Percentiles rank a stretch among this genome's conserved stretches.
Conservation (phyloP, 1,140 invertebrate species). For the Mylabris phalerata region DNA sequence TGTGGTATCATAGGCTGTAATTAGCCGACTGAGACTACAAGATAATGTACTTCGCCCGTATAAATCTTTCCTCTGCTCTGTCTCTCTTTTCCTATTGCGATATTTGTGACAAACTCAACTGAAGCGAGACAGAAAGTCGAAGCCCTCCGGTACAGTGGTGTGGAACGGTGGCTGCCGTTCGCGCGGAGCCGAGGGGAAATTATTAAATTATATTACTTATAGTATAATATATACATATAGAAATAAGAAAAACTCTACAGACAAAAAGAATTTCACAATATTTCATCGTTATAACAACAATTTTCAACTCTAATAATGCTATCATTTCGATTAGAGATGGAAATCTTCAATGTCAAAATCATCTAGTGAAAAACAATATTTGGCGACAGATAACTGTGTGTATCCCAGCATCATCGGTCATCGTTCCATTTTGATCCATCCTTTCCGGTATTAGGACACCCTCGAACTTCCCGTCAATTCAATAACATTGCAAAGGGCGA, state of each 20-base stretch:
- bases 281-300: neutral
- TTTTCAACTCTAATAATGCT: neutral
- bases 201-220: constrained; percentile 30
- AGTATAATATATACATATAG: neutral
- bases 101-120: constrained; percentile 7
- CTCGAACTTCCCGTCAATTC: constrained; percentile 30
- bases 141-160: constrained; percentile 18
- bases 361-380: too few relatives aligned
- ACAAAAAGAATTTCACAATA: neutral
- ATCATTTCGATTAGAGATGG: neutral
- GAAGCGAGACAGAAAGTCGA: constrained; percentile 16
- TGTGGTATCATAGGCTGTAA: constrained; percentile 48
- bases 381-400: too few relatives aligned
- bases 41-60: constrained; percentile 48
- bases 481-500: constrained; percentile 26
- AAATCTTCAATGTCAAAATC: too few relatives aligned
- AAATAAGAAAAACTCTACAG: neutral
- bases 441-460: constrained; percentile 27
- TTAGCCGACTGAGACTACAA: constrained; percentile 50
- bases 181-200: constrained; percentile 27
- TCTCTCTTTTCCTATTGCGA: constrained; percentile 26
- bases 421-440: constrained; percentile 6
- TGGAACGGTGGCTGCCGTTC: constrained; percentile 22
- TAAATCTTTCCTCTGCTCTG: constrained; percentile 43
- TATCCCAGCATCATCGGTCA: constrained; percentile 5